A percentile compares a stretch with the other conserved stretches of the same genome.
Evolutionary conservation across 2,888 invertebrate species (phyloP).

Genomic region (Laspeyria flexula): DNA sequence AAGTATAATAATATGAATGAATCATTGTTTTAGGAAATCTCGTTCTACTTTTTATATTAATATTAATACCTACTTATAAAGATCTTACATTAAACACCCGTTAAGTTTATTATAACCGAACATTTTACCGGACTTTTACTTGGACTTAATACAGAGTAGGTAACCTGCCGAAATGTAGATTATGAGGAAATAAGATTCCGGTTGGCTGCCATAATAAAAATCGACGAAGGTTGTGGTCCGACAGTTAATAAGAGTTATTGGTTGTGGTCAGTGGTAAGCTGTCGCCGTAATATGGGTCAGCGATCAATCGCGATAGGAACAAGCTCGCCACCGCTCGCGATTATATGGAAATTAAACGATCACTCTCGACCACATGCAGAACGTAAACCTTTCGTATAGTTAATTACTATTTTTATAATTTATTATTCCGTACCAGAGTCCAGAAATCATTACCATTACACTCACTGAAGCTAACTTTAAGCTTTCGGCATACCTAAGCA

Average conservation of each 20-base stretch:
- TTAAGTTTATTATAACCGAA: background rate
- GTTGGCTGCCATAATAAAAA: slow-evolving; percentile 48
- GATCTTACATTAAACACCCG: background rate
- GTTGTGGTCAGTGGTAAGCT: slow-evolving; percentile 47
- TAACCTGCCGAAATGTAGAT: slow-evolving; percentile 33
- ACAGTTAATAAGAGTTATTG: slow-evolving; percentile 30
- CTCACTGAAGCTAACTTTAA: too few species aligned
- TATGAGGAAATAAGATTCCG: slow-evolving; percentile 48
- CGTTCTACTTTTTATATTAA: too few species aligned
- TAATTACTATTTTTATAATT: background rate
- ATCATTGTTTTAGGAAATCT: too few species aligned
- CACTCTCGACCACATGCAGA: slow-evolving; percentile 33
- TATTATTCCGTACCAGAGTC: background rate
- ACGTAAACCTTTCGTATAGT: background rate
- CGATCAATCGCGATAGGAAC: slow-evolving; percentile 77
- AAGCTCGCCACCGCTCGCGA: slow-evolving; percentile 65
- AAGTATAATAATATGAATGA: too few species aligned
- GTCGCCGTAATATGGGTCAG: slow-evolving; percentile 69
- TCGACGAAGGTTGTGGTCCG: slow-evolving; percentile 55
- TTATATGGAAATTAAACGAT: slow-evolving; percentile 77
- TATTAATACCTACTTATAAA: background rate
- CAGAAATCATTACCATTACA: too few species aligned
- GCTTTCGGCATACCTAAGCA: too few species aligned
- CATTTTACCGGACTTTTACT: slow-evolving; percentile 13
- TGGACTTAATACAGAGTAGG: slow-evolving; percentile 18